Base-by-base conservation (phyloP, 2,888 invertebrate genomes). In the Labia minor region DNA sequence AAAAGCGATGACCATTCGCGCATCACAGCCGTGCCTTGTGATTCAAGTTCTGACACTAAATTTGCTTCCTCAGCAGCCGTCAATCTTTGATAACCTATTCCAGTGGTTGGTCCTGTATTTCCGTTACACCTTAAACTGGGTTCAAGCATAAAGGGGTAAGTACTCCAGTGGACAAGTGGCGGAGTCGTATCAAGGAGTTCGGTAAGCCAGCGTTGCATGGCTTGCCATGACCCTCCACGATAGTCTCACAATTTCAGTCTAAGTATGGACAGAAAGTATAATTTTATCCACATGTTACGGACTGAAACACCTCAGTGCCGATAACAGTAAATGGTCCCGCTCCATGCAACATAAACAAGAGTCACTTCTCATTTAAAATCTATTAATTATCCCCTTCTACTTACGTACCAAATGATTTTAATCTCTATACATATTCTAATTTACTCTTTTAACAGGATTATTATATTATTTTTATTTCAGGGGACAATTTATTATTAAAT, bases 1-100 rank as follows among this genome's bases (percentile, higher is more conserved):
- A 84, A 74, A 67, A 84, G 75, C 14, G 79, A 78, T 64, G 81
- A 81, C 78, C 84, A 82, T 72, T 84, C 83, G 71, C 81, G 79
- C 76, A 82, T 80, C 62, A 81, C 79, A 71, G 80, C 80, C 69
- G 79, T 79, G 68, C 81, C 78, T 70, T 81, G 78, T 66, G 77
- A 77, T 70, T 81, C 80, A 66, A 83, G 72, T 70, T 82, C 80
- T 1, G 80, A 77, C 67, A 78, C 76, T 70, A 77, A 74, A 64
- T 80, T 80, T 49, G 80, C 79, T 63, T 84, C 83, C 70, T 83
- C 82, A 69, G 49, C 49, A 16, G 49, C 49, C n/a, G 49, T 49
- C 14, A 49, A 14, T 21, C 20, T 63, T 20, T 65, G 65, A 26
- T 63, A 63, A 37, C 66, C 67, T 18, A 67, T 61, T 19, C 68